Percentiles rank a stretch among this genome's conserved stretches.
These are phyloP conservation scores for Argynnis bischoffii DNA, from an alignment of 2,888 invertebrate species.

Conservation along the genomic window DNA sequence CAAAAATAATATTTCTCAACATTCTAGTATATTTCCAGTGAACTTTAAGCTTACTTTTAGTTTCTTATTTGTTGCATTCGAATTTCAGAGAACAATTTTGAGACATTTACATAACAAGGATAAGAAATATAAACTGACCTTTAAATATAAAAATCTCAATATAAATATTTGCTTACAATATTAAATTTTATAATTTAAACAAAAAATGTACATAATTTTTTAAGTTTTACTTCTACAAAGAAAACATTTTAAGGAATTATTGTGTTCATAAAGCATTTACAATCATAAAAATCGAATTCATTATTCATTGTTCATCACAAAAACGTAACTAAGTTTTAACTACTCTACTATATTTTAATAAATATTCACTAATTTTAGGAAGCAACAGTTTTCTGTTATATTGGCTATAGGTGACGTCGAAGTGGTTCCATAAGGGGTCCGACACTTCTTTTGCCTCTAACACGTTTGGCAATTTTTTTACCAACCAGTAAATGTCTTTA, in stretches of 20 bases:
- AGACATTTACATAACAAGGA: not conserved
- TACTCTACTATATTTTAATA: slow-evolving; percentile 40
- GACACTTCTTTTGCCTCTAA: slow-evolving; percentile 79
- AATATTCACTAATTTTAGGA: slow-evolving; percentile 48
- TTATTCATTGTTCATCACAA: not conserved
- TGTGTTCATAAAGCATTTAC: not conserved
- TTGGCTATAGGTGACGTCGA: slow-evolving; percentile 56
- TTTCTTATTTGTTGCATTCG: not conserved
- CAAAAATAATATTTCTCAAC: too few species aligned
- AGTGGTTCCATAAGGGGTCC: slow-evolving; percentile 63
- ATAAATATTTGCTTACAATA: too few species aligned
- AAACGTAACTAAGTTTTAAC: not conserved
- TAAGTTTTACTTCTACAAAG: too few species aligned
- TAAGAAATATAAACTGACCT: slow-evolving; percentile 7
- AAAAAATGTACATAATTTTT: too few species aligned
- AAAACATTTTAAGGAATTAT: too few species aligned
- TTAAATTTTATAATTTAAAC: too few species aligned
- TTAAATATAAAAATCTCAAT: not conserved
- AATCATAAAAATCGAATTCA: not conserved
- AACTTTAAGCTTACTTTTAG: not conserved
- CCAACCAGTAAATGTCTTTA: slow-evolving; percentile 79
- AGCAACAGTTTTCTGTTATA: slow-evolving; percentile 48
- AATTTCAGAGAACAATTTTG: not conserved
- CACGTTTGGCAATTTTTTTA: slow-evolving; percentile 79
- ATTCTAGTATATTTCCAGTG: too few species aligned